Evolutionary conservation across 2,797 vertebrate genomes (phyloP), one percentile per base, ranked within the genome.

Genomic region (Urocyon cinereoargenteus): DNA sequence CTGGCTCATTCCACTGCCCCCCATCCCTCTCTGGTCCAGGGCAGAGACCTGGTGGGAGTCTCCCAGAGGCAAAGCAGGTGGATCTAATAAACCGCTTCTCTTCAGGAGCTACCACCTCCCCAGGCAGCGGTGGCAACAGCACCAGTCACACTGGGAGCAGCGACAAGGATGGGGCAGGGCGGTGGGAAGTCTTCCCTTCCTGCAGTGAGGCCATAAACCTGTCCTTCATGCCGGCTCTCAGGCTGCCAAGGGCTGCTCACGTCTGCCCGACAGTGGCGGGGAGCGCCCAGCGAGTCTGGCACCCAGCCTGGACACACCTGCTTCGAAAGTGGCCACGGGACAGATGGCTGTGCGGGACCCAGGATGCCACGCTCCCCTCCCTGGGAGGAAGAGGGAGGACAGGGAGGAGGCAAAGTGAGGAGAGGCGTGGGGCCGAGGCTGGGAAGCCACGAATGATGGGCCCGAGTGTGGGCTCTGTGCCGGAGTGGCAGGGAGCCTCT

Each of bases 151-250:
- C 24, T 12, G 1, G 0, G 18, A 13, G 49, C 14, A 12, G 68
- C 2, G 28, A 84, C 51, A 70, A 45, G 55, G 4, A 75, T 40
- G 59, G 64, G 57, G 61, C 77, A 1, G 57, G 68, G 68, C 4
- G 0, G 51, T 15, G 81, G 89, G 96, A 34, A 90, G 77, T 22
- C 92, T 72, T 73, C 73, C 78, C 87, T 73, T 70, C 95, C 96
- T 4, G 6, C 73, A 4, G 70, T 0, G 36, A 75, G 49, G 86
- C 83, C 51, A 57, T 36, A 90, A 78, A 85, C 86, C 82, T 0
- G 26, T 68, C 90, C 75, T 83, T 78, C 70, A 28, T 5, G 55
- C 66, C 21, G 9, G 86, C 72, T 31, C 82, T 12, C 14, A 1
- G 82, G 87, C 88, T 86, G 83, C 91, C 34, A 0, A 59, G 49